Evolutionary conservation across 2,113 vertebrate species (phyloP), one percentile per base, ranked within the genome.

Genomic region (Tringa solitaria): DNA sequence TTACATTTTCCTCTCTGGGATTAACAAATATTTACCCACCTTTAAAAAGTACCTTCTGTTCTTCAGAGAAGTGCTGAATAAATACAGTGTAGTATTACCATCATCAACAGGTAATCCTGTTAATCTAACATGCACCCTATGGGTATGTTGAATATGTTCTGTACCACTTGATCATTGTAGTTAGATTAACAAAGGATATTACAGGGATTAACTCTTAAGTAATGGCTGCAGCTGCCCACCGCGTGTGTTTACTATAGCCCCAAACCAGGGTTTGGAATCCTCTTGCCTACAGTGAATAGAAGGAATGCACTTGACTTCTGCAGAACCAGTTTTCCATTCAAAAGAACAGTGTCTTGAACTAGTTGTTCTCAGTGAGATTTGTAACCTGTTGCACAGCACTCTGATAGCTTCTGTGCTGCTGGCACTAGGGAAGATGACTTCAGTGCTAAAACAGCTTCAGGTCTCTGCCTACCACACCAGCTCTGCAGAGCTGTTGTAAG

Each of bases 101-200:
- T 22, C 87, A 67, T 3, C 80, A 74, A 7, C 89, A 85, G 65
- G 39, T 91, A 84, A 91, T 95, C 93, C 74, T 91, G 70, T 76
- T 89, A 89, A 67, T 93, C 81, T 80, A 73, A 69, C 45, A 5
- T 37, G 14, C n/a, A 30, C 41, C 48, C 53, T 50, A 8, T 91
- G 87, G 70, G 59, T 77, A 83, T 61, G 75, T 59, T 73, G 61
- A 79, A 37, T 85, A 65, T 69, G 57, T 87, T 94, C 78, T n/a
- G 8, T 79, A 50, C 33, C 39, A 53, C 91, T 96, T 51, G 77
- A 81, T 87, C 48, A 30, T 28, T 91, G 74, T 69, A 69, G 74
- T 85, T 93, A 93, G 89, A 87, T 93, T 93, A 91, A 94, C 39
- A 14, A 94, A 90, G 74, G 65, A 21, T 91, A 65, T 83, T 94